Conservation (phyloP, 1,140 invertebrate genomes). For the Bilobella aurantiaca region DNA sequence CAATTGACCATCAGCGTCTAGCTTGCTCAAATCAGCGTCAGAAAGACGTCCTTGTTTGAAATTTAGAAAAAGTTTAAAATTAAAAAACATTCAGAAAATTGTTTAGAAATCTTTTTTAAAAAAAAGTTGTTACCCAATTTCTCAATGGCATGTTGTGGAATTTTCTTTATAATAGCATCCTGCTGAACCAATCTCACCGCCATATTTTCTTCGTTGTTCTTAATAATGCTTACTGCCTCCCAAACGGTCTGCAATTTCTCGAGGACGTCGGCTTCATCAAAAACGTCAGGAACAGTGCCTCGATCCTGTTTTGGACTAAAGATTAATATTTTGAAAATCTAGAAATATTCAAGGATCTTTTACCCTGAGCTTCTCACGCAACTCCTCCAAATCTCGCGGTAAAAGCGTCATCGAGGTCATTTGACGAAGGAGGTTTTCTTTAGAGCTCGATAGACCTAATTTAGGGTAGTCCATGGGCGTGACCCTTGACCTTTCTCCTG, state of each 20-base stretch:
- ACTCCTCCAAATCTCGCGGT: no score
- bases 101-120: no score
- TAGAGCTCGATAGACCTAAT: no score
- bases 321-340: no score
- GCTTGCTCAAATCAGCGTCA: neutral
- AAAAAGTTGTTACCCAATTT: conserved; percentile 25
- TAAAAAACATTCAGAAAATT: no score
- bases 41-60: neutral
- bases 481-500: neutral
- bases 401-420: no score
- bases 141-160: conserved; percentile 14
- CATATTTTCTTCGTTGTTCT: conserved; percentile 28
- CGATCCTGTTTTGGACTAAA: neutral
- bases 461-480: no score
- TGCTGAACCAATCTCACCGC: conserved; percentile 21
- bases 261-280: conserved; percentile 27
- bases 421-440: no score
- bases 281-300: conserved; percentile 15
- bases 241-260: conserved; percentile 25
- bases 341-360: no score
- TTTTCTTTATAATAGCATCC: conserved; percentile 20
- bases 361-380: no score
- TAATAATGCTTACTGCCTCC: conserved; percentile 26
- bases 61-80: no score
- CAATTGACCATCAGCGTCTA: neutral